A percentile compares a stretch with the other conserved stretches of the same genome.
Evolutionary conservation across 2,888 invertebrate species (phyloP).

Genomic region (Bellardia pandia): DNA sequence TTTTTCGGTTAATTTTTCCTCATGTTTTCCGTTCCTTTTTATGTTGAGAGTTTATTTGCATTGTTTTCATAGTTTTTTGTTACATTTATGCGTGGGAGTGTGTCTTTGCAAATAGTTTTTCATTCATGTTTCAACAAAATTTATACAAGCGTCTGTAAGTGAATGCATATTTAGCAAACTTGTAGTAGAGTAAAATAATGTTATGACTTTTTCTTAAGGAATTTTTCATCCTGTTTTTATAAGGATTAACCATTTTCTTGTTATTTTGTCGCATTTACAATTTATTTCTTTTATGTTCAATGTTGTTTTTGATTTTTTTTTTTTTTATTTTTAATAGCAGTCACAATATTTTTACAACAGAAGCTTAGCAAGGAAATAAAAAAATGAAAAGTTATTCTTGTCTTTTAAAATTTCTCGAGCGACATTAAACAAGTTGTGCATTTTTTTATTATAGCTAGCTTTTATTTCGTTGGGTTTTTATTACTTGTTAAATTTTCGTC

Average conservation of each 20-base stretch:
- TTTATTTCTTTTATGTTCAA: not conserved
- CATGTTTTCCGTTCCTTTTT: not conserved
- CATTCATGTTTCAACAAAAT: not conserved
- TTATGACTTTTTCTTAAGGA: slow-evolving; percentile 17
- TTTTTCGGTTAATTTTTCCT: not conserved
- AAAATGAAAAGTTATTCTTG: slow-evolving; percentile 52
- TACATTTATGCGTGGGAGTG: not conserved
- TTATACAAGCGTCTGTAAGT: slow-evolving; percentile 13
- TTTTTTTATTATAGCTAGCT: slow-evolving; percentile 61
- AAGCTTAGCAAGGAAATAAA: slow-evolving; percentile 35
- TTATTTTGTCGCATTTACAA: slow-evolving; percentile 31
- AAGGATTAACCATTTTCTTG: slow-evolving; percentile 59
- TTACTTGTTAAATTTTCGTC: slow-evolving; percentile 28
- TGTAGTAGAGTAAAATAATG: slow-evolving; percentile 42
- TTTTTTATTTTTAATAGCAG: slow-evolving; percentile 16
- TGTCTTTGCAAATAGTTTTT: not conserved
- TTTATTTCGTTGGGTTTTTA: slow-evolving; percentile 29
- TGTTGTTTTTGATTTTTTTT: slow-evolving; percentile 11
- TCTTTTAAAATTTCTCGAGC: slow-evolving; percentile 16
- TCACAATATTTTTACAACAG: slow-evolving; percentile 24
- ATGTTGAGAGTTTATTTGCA: slow-evolving; percentile 17
- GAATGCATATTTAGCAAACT: slow-evolving; percentile 9
- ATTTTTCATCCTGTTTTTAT: not conserved
- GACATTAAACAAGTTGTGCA: slow-evolving; percentile 54
- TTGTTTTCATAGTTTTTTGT: not conserved